phyloP scores from a whole-genome alignment of 2,113 vertebrate species.

The Percina caprodes region DNA sequence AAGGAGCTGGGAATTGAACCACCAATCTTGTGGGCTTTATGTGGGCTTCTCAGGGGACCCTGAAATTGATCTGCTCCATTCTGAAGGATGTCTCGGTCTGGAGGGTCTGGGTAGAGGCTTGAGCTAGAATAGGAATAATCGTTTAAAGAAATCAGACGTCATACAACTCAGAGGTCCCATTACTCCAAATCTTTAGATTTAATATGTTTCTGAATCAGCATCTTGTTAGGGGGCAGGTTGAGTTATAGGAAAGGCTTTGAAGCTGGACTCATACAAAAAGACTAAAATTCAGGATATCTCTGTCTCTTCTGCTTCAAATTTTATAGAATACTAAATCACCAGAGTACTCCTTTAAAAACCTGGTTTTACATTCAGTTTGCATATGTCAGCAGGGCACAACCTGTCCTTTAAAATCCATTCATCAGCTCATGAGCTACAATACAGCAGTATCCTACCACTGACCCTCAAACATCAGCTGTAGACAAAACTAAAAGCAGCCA shows the following conservation, averaged over 20 bases:
- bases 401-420: slow-evolving; percentile 59
- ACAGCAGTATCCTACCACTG: slow-evolving; percentile 42
- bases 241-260: not conserved
- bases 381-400: slow-evolving; percentile 43
- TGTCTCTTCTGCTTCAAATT: not conserved
- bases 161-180: not conserved
- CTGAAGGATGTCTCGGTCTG: not conserved
- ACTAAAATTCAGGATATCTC: not conserved
- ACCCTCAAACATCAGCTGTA: slow-evolving; percentile 81
- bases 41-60: not conserved
- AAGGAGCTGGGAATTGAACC: not conserved
- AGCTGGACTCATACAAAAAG: not conserved
- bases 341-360: slow-evolving; percentile 8
- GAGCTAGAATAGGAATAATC: not conserved
- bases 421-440: slow-evolving; percentile 49
- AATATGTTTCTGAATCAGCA: not conserved
- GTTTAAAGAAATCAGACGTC: not conserved
- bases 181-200: not conserved
- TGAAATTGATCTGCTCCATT: not conserved
- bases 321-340: not conserved
- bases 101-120: not conserved
- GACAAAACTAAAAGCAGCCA: slow-evolving; percentile 82
- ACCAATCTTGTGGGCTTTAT: not conserved
- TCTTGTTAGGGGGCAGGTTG: not conserved
- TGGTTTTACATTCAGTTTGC: slow-evolving; percentile 9